Conservation (phyloP, 2,797 vertebrate genomes). For the Sorex maritimensis region DNA sequence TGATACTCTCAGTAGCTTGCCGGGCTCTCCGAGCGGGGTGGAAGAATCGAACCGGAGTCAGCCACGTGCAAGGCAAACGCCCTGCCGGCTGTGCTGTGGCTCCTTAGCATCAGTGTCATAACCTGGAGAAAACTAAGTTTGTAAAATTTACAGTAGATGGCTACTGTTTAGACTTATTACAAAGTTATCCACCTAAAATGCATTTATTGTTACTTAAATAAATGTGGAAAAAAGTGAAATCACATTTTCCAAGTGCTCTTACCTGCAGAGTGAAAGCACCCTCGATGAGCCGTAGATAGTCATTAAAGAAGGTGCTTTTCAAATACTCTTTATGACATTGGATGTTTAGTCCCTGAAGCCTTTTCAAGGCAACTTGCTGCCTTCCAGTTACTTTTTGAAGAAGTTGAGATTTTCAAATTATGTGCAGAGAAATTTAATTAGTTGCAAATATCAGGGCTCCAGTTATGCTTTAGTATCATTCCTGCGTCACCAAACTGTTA, state of each 20-base stretch:
- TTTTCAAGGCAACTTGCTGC: constrained; percentile 57
- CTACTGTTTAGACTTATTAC: constrained; percentile 68
- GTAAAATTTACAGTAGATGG: constrained; percentile 56
- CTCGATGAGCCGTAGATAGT: not conserved
- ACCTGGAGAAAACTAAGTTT: constrained; percentile 40
- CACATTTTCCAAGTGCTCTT: constrained; percentile 55
- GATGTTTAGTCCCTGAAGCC: constrained; percentile 6
- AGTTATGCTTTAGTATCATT: constrained; percentile 64
- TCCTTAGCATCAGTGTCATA: no score
- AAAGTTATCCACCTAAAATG: constrained; percentile 72
- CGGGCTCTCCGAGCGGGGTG: no score
- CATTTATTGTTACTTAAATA: constrained; percentile 63
- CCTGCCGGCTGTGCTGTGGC: no score
- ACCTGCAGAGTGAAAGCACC: constrained; percentile 9
- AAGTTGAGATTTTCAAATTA: not conserved
- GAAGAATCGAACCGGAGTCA: no score
- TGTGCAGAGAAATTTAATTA: constrained; percentile 55
- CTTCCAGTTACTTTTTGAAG: not conserved
- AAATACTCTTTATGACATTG: not conserved
- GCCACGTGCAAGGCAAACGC: no score
- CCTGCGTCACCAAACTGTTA: constrained; percentile 72
- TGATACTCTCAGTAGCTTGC: no score
- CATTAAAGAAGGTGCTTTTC: not conserved
- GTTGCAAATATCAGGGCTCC: constrained; percentile 64
- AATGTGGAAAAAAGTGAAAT: constrained; percentile 41